Conservation (phyloP, 2,888 invertebrate genomes). For the Philhelius pedissequus region DNA sequence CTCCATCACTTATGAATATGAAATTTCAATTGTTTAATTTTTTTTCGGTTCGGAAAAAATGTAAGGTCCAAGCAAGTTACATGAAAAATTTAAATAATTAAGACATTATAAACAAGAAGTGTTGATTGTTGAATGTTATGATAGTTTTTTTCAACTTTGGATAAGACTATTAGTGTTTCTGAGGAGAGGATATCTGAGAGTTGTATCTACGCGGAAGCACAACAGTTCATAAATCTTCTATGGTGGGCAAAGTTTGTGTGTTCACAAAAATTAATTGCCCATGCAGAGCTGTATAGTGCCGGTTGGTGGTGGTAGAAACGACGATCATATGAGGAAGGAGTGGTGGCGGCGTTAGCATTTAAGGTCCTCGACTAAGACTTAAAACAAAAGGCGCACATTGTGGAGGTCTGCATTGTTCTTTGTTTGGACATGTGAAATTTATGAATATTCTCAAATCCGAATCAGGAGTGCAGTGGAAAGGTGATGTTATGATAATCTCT, state of each 20-base stretch:
- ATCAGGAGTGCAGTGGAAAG: slow-evolving; percentile 19
- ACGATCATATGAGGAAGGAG: neutral
- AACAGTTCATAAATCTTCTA: slow-evolving; percentile 67
- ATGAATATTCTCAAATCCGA: slow-evolving; percentile 57
- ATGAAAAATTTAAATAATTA: slow-evolving; percentile 66
- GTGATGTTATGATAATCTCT: slow-evolving; percentile 54
- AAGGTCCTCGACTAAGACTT: slow-evolving; percentile 23
- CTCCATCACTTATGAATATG: slow-evolving; percentile 54
- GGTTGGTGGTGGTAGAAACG: neutral
- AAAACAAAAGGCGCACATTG: slow-evolving; percentile 51
- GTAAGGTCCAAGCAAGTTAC: neutral
- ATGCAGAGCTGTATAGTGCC: slow-evolving; percentile 40
- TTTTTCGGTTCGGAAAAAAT: neutral
- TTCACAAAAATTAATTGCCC: slow-evolving; percentile 68
- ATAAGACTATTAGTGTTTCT: neutral
- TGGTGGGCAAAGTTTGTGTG: slow-evolving; percentile 49
- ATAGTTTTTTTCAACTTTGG: slow-evolving; percentile 50
- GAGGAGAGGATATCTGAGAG: slow-evolving; percentile 38
- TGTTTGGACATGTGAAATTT: slow-evolving; percentile 65
- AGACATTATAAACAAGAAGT: slow-evolving; percentile 68
- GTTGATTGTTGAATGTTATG: slow-evolving; percentile 67
- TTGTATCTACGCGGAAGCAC: slow-evolving; percentile 66
- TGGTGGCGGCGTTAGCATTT: neutral
- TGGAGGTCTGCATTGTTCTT: slow-evolving; percentile 62
- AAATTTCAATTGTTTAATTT: slow-evolving; percentile 34